Conservation (phyloP, 2,113 vertebrate genomes). For the Chloropsis hardwickii region DNA sequence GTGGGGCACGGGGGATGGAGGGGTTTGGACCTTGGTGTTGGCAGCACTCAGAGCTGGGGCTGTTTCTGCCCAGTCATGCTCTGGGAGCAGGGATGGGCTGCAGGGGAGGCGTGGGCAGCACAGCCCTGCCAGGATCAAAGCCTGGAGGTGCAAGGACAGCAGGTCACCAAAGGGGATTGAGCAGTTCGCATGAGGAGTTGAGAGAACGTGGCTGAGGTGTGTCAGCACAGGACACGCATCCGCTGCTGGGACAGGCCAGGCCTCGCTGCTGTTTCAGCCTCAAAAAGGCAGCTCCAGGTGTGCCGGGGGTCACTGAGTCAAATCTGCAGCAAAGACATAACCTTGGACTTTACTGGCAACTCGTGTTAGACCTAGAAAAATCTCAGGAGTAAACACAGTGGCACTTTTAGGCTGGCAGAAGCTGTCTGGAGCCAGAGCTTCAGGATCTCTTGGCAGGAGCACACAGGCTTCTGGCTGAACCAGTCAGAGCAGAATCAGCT, state of each 20-base stretch:
- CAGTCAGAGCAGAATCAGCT: background rate
- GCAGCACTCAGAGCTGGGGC: rapidly evolving
- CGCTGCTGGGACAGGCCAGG: background rate
- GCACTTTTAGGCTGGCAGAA: background rate
- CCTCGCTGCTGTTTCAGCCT: background rate
- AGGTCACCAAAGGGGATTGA: rapidly evolving
- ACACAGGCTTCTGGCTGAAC: background rate
- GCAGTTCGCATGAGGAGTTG: background rate
- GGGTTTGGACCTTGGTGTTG: too few relatives aligned
- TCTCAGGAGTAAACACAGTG: background rate
- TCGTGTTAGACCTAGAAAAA: background rate
- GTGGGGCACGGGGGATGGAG: background rate
- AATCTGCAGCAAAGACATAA: background rate
- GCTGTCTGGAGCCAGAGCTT: background rate
- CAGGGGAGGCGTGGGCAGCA: background rate
- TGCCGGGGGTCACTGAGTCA: background rate
- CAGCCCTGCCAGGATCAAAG: background rate
- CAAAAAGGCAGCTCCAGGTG: background rate
- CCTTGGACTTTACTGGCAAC: background rate
- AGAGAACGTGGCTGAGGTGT: background rate
- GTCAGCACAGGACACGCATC: background rate
- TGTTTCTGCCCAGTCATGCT: rapidly evolving
- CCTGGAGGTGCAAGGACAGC: background rate
- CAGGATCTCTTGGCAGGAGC: background rate
- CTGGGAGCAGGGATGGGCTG: rapidly evolving